Evolutionary conservation across 2,113 vertebrate genomes (phyloP), one percentile per base, ranked within the genome.

Genomic region (Rafetus swinhoei): DNA sequence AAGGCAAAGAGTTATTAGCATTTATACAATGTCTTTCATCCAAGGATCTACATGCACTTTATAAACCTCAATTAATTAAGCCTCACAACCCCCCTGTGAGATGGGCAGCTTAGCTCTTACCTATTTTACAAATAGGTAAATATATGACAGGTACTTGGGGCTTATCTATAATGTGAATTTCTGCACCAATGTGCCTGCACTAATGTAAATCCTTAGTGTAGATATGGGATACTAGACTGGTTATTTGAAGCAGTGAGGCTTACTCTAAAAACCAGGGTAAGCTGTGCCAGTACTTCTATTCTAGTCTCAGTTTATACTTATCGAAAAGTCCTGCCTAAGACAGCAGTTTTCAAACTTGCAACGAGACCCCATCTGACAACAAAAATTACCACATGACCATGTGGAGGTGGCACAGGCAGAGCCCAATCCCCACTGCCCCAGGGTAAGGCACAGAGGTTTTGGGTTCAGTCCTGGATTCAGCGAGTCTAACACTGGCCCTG

Each of bases 81-180:
- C 53, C 53, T 74, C 86, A 82, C 8, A 95, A 92, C 82, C 85
- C 3, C 57, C 54, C 12, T 21, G n/a, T 5, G 21, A 89, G 84
- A 88, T 0, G 90, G 25, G 52, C 21, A 84, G 0, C 55, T 80
- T 93, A 55, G 21, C 54, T 54, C 45, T 45, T 45, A 5, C 27
- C 32, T 81, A 81, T 76, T 90, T 95, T 72, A 91, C 22, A 88
- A 95, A 92, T 18, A 16, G 21, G 35, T 90, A 90, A 96, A 91
- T 19, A 88, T 16, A 91, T 4, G 57, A 60, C 22, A 94, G 8
- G n/a, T 54, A 60, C 32, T 90, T 85, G 93, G 27, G 92, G 16
- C 60, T 85, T 77, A 22, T 65, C 24, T 39, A 74, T 89, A 90
- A 84, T 5, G 8, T 3, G 81, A 19, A 3, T 1, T 52, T 90